Evolutionary conservation across 2,888 invertebrate species (phyloP).

Genomic region (Drosophila paucipuncta): DNA sequence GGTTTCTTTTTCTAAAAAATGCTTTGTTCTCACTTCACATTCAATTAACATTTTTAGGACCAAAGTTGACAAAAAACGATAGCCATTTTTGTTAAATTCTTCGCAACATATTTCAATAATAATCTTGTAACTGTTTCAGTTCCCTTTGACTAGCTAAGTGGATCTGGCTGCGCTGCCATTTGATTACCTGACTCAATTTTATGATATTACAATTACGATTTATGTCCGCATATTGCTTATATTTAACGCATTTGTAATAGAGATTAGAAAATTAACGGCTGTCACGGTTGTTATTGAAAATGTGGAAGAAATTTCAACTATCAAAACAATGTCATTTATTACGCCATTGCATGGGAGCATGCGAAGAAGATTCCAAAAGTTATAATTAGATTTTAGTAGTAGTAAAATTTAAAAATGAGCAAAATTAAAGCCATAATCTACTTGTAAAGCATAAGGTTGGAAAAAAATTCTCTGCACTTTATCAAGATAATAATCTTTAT

Average conservation of each 20-base stretch:
- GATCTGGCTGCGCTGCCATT: slow-evolving; percentile 6
- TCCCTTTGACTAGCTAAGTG: background rate
- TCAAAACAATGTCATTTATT: slow-evolving; percentile 43
- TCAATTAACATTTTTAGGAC: background rate
- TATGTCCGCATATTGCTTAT: background rate
- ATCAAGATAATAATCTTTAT: background rate
- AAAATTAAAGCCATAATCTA: slow-evolving; percentile 8
- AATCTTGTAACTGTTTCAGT: slow-evolving; percentile 4
- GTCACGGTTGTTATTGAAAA: slow-evolving; percentile 11
- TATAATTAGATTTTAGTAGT: slow-evolving; percentile 2
- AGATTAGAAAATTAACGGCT: slow-evolving; percentile 26
- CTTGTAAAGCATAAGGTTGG: background rate
- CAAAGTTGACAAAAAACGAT: background rate
- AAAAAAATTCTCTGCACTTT: background rate
- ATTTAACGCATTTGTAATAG: slow-evolving; percentile 29
- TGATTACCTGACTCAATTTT: slow-evolving; percentile 25
- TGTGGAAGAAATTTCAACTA: slow-evolving; percentile 33
- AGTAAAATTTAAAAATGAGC: slow-evolving; percentile 23
- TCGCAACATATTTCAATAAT: slow-evolving; percentile 55
- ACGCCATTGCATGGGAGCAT: slow-evolving; percentile 5
- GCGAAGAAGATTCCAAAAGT: slow-evolving; percentile 4
- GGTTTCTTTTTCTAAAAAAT: background rate
- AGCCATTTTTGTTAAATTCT: background rate
- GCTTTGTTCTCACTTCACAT: background rate
- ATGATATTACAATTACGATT: slow-evolving; percentile 11